Evolutionary conservation across 2,113 vertebrate species (phyloP).

Genomic region (Apteryx owenii): DNA sequence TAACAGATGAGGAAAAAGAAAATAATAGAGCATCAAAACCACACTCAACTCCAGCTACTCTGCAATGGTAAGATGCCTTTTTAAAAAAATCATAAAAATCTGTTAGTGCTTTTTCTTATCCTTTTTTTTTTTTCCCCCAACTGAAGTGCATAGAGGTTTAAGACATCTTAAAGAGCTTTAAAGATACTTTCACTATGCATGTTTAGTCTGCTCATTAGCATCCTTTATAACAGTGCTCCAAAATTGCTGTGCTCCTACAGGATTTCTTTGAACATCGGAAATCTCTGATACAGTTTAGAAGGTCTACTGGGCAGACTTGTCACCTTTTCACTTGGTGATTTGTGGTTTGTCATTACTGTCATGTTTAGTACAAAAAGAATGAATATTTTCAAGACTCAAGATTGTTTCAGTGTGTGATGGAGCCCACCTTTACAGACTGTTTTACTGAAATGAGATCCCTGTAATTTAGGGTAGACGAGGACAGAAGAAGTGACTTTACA

Average conservation of each 20-base stretch:
- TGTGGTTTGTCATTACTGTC: not conserved
- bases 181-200: not conserved
- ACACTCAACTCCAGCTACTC: slow-evolving; percentile 96
- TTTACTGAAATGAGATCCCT: not conserved
- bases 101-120: not conserved
- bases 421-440: not conserved
- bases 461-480: not conserved
- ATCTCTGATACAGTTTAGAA: not conserved
- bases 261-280: not conserved
- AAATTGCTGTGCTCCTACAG: not conserved
- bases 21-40: slow-evolving; percentile 97
- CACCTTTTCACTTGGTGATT: not conserved
- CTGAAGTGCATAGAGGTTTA: not conserved
- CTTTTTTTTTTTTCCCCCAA: not conserved
- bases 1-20: slow-evolving; percentile 98
- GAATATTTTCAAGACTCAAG: not conserved
- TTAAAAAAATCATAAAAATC: not conserved
- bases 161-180: not conserved
- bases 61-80: slow-evolving; percentile 90
- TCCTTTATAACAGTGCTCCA: not conserved
- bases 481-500: not conserved
- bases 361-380: not conserved
- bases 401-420: not conserved
- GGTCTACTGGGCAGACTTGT: not conserved
- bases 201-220: not conserved